These are phyloP conservation scores for Thecophora atra DNA, from an alignment of 2,888 invertebrate genomes.

Conservation along the genomic window DNA sequence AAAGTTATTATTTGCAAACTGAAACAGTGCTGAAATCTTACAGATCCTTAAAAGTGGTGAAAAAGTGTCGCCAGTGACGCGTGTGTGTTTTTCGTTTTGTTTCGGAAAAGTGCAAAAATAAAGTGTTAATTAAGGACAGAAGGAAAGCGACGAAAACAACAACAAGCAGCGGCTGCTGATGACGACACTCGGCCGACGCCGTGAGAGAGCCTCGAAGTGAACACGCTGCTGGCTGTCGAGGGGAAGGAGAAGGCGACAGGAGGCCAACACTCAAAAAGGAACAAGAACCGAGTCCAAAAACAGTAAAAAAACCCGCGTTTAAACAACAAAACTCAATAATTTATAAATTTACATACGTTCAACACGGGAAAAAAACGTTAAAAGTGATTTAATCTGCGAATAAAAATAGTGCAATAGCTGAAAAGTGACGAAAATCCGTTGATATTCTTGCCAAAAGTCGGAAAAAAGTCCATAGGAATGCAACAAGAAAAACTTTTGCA, in stretches of 20 bases:
- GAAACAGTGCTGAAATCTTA: not conserved
- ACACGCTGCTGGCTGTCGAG: not conserved
- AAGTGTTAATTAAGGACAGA: constrained; percentile 9
- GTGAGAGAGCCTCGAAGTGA: not conserved
- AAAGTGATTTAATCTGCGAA: not conserved
- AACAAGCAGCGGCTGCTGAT: constrained; percentile 15
- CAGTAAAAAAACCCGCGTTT: not conserved
- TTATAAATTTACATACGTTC: not conserved
- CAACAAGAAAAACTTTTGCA: not conserved
- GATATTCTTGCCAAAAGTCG: not conserved
- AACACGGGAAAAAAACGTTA: too few species aligned
- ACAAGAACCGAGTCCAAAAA: too few species aligned
- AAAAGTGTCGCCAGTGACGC: not conserved
- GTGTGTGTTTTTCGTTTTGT: not conserved
- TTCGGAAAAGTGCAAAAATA: constrained; percentile 10
- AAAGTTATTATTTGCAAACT: not conserved
- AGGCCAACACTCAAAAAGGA: too few species aligned
- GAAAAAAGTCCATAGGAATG: not conserved
- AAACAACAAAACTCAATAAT: not conserved
- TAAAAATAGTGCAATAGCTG: not conserved
- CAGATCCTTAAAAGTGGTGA: not conserved
- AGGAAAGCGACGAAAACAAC: not conserved
- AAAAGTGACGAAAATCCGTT: not conserved
- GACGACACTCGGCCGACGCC: constrained; percentile 20
- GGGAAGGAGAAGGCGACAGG: too few species aligned